Conservation (phyloP, 2,113 vertebrate species). For the Galemys pyrenaicus region DNA sequence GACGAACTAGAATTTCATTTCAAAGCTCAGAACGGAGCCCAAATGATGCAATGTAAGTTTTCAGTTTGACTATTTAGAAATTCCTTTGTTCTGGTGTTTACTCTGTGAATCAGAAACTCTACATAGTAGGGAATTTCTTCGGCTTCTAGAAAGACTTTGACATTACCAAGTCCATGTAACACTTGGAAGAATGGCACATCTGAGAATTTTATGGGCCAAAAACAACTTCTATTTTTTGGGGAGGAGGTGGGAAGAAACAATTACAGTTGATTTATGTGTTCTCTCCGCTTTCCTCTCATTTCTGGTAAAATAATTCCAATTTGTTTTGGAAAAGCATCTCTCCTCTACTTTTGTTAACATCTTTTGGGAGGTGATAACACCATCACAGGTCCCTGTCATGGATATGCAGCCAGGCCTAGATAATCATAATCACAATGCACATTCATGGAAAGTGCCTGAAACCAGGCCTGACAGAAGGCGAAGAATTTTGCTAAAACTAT, state of each 20-base stretch:
- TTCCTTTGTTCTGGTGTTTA: slow-evolving; percentile 46
- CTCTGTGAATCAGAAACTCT: neutral
- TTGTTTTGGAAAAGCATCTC: neutral
- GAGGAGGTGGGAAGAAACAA: neutral
- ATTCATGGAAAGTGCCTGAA: neutral
- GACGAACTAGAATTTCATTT: slow-evolving; percentile 55
- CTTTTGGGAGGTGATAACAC: neutral
- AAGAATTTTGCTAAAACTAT: neutral
- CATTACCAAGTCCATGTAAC: neutral
- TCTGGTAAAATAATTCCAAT: neutral
- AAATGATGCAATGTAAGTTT: slow-evolving; percentile 5
- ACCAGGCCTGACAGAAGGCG: neutral
- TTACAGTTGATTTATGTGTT: neutral
- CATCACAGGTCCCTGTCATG: neutral
- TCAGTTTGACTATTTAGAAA: slow-evolving; percentile 38
- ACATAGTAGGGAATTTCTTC: neutral
- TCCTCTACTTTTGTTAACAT: neutral
- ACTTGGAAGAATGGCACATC: neutral
- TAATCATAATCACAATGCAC: neutral
- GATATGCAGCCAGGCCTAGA: neutral
- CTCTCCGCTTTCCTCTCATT: neutral
- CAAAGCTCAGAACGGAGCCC: slow-evolving; percentile 37
- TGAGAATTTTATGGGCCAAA: neutral
- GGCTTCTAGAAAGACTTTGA: neutral
- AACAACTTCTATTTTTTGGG: neutral